Base-by-base conservation (phyloP, 2,888 invertebrate species). In the Drosophila infuscata region DNA sequence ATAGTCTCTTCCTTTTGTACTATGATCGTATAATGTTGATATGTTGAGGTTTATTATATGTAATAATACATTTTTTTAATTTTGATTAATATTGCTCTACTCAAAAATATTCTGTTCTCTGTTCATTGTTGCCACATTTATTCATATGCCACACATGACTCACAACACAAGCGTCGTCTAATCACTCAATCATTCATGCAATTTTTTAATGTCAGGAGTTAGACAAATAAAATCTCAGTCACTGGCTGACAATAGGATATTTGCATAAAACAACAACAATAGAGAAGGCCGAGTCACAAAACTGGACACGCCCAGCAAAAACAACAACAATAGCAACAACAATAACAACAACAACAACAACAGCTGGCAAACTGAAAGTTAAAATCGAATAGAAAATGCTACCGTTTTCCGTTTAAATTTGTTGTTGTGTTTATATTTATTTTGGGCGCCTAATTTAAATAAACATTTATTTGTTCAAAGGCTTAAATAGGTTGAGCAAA, bases 401-500 rank as follows among this genome's bases (percentile, higher is more conserved):
- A 79, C 84, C 74, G 85, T 78, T 84, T 83, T 70, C 71, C 70
- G 73, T 65, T 52, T 60, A 36, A 30, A 25, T 62, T 66, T 69
- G 58, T 63, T 25, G 59, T 60, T 69, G 48, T 64, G 17, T 66
- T 58, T 49, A 60, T 79, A 85, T 83, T 80, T 83, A 75, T 74
- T 79, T 81, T 69, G 77, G 57, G 62, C 53, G 69, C 68, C 85
- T 85, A 89, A 86, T 86, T 86, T 86, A 88, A 89, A 86, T 88
- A 86, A 86, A 89, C 90, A 90, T 86, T 89, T 89, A 88, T 88
- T 89, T 85, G 89, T 68, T 66, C 71, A 78, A 71, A 82, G 88
- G 88, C 89, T 70, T 79, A 84, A 84, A 87, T 89, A 74, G 70
- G 74, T 69, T 74, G 70, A 83, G 87, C 69, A 88, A 86, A 90